Base-by-base conservation (phyloP, 2,797 vertebrate species). In the Catamblyrhynchus diadema region DNA sequence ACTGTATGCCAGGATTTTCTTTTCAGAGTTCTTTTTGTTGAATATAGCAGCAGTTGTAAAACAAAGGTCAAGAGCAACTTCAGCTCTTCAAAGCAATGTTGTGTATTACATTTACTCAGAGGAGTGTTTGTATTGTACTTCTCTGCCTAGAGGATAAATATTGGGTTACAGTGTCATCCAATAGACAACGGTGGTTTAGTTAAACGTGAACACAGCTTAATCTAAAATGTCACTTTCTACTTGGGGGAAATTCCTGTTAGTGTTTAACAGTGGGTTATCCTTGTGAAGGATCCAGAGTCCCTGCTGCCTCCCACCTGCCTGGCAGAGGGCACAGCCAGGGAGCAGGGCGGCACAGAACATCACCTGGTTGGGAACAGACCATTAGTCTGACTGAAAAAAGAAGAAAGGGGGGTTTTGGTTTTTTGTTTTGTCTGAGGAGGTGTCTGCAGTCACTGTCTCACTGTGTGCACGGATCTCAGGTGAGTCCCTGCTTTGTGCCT, bases 51-150 rank as follows among this genome's bases (percentile, higher is more conserved):
- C 82, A 87, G 41, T 89, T 91, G 92, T 95, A 94, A 97, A 95
- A 94, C 88, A 96, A 95, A 97, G 94, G 96, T 96, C 96, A 96
- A 90, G 86, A 77, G 95, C 70, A 90, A 94, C 92, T 88, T 74
- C 81, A 90, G 53, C 72, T 93, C 74, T 83, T 91, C 54, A 75
- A 84, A 94, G 82, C n/a, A 16, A 53, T 47, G 51, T 50, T 84
- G 77, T 69, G 85, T 80, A 60, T 69, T 92, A 75, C 39, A 61
- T 73, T 81, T 89, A 78, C 32, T 57, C 48, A 48, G 80, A 67
- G 22, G 81, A 66, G 86, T 53, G 88, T 62, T 89, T 83, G 74
- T 42, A 35, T 54, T 83, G 60, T 57, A 50, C 45, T 57, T 74
- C 48, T 85, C 75, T 82, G 59, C 50, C 87, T 35, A 23, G 74